Evolutionary conservation across 1,140 invertebrate genomes (phyloP).

Genomic region (Gerris buenoi): DNA sequence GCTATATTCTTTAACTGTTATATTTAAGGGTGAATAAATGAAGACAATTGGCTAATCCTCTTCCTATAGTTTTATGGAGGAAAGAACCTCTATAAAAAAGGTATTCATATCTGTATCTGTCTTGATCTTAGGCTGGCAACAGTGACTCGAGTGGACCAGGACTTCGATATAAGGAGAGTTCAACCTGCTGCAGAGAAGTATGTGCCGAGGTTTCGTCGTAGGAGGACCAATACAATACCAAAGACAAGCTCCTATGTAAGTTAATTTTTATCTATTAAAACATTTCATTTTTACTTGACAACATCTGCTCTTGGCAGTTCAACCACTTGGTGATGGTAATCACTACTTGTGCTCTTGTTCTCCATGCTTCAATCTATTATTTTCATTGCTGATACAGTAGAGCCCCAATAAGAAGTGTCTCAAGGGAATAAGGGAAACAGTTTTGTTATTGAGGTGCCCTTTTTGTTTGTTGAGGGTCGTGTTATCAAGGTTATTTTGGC

Average conservation of each 20-base stretch:
- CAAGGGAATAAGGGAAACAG: no score
- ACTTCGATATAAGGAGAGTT: conserved; percentile 40
- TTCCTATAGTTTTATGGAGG: background rate
- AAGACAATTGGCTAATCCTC: background rate
- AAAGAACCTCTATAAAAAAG: no score
- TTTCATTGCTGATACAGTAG: background rate
- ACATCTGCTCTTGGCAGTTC: background rate
- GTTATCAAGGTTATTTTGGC: no score
- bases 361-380: background rate
- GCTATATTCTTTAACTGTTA: no score
- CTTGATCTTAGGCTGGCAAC: conserved; percentile 30
- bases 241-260: background rate
- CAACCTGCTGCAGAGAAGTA: conserved; percentile 33
- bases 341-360: background rate
- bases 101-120: no score
- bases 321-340: background rate
- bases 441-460: no score
- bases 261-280: background rate
- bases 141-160: conserved; percentile 40
- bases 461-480: no score
- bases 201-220: conserved; percentile 24
- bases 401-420: no score
- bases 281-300: background rate
- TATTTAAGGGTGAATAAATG: no score
- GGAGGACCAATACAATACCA: conserved; percentile 3